Conservation (phyloP, 2,797 vertebrate species). For the Enteromius radiatus region DNA sequence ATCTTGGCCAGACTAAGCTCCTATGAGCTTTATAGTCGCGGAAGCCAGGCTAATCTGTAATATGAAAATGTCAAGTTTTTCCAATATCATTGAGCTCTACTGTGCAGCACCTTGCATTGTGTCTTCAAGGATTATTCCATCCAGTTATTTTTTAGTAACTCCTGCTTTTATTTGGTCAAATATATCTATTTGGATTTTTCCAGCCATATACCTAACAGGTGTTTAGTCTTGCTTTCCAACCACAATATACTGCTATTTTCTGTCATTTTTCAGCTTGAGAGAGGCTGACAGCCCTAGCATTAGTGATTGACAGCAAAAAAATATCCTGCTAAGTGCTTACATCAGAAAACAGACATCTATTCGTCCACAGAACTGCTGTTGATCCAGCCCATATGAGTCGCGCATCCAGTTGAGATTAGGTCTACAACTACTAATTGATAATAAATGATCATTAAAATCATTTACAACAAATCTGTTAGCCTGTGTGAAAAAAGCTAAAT, state of each 20-base stretch:
- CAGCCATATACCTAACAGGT: not conserved
- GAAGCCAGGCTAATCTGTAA: too few relatives aligned
- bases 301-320: constrained; percentile 6
- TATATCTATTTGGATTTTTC: not conserved
- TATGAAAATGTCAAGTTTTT: not conserved
- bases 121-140: constrained; percentile 10
- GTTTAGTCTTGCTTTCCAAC: not conserved
- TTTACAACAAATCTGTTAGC: not conserved
- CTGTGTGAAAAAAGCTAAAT: not conserved
- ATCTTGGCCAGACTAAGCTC: too few relatives aligned
- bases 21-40: too few relatives aligned
- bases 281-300: not conserved
- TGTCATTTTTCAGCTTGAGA: constrained; percentile 1
- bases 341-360: constrained; percentile 7
- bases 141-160: not conserved
- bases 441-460: not conserved
- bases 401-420: not conserved
- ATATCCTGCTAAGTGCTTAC: not conserved
- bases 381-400: not conserved
- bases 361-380: not conserved
- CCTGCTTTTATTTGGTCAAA: not conserved
- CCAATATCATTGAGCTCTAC: not conserved
- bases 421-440: not conserved
- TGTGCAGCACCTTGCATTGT: not conserved
- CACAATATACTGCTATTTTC: constrained; percentile 1